Evolutionary conservation across 2,797 vertebrate species (phyloP).

Genomic region (Cynopterus sphinx): DNA sequence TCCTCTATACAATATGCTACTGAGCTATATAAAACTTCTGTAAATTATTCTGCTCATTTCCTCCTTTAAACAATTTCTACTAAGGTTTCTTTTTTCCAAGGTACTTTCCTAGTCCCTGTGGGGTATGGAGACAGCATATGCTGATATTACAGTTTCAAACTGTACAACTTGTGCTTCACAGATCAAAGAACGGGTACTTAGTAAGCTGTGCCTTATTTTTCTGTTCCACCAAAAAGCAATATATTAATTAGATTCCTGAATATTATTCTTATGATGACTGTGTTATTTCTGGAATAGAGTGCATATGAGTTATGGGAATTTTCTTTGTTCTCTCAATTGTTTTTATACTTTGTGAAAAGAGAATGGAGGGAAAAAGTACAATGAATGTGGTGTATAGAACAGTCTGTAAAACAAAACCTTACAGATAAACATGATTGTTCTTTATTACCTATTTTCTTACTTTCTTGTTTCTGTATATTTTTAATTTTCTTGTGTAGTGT

Average conservation of each 20-base stretch:
- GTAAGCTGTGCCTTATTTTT: conserved; percentile 11
- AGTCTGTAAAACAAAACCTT: not conserved
- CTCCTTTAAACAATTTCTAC: conserved; percentile 14
- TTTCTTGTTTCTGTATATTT: not conserved
- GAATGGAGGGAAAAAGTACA: not conserved
- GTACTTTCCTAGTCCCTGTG: conserved; percentile 4
- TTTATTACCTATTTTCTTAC: not conserved
- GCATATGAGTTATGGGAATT: not conserved
- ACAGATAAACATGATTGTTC: not conserved
- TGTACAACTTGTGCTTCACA: conserved; percentile 46
- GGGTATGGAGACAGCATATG: conserved; percentile 5
- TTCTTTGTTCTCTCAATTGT: not conserved
- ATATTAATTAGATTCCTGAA: conserved; percentile 44
- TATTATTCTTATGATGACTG: not conserved
- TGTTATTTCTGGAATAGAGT: not conserved
- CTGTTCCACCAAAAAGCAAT: conserved; percentile 11
- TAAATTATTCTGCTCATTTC: conserved; percentile 47
- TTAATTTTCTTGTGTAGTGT: not conserved
- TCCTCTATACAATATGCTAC: conserved; percentile 24
- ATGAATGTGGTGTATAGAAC: not conserved
- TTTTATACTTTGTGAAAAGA: conserved; percentile 37
- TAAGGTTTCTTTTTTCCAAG: not conserved
- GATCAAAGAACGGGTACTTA: not conserved
- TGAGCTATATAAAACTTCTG: conserved; percentile 5
- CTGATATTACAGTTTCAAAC: conserved; percentile 33